These are phyloP conservation scores for Dryomyza anilis DNA, from an alignment of 2,888 invertebrate species.

Conservation along the genomic window DNA sequence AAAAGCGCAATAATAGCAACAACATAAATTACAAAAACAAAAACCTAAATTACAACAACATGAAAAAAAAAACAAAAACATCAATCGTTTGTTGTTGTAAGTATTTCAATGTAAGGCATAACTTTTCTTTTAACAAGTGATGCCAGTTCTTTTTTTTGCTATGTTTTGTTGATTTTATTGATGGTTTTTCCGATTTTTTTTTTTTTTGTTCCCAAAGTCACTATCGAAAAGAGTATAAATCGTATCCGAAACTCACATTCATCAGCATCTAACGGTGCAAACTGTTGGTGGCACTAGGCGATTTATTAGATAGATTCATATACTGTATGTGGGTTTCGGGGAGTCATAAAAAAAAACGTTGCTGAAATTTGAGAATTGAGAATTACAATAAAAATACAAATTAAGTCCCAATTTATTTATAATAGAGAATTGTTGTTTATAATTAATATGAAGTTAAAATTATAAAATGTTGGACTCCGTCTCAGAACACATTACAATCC, in stretches of 20 bases:
- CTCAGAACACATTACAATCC: too few relatives aligned
- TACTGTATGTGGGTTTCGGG: too few relatives aligned
- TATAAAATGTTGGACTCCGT: too few relatives aligned
- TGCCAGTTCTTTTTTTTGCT: background rate
- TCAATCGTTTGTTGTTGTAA: background rate
- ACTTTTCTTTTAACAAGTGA: background rate
- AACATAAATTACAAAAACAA: background rate
- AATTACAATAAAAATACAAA: background rate
- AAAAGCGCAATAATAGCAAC: background rate
- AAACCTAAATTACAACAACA: too few relatives aligned
- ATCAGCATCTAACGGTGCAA: conserved; percentile 5
- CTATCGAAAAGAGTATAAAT: conserved; percentile 12
- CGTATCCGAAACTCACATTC: background rate
- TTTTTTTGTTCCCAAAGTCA: too few relatives aligned
- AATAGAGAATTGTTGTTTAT: too few relatives aligned
- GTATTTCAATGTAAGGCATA: background rate
- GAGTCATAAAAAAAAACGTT: background rate
- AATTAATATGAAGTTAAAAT: too few relatives aligned
- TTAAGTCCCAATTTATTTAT: too few relatives aligned
- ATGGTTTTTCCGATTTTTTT: too few relatives aligned
- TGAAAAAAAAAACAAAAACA: background rate
- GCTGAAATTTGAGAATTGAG: background rate
- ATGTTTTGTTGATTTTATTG: too few relatives aligned
- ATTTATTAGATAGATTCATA: too few relatives aligned
- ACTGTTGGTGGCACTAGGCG: background rate